phyloP scores from a whole-genome alignment of 2,888 invertebrate genomes.

The Sisyra terminalis region DNA sequence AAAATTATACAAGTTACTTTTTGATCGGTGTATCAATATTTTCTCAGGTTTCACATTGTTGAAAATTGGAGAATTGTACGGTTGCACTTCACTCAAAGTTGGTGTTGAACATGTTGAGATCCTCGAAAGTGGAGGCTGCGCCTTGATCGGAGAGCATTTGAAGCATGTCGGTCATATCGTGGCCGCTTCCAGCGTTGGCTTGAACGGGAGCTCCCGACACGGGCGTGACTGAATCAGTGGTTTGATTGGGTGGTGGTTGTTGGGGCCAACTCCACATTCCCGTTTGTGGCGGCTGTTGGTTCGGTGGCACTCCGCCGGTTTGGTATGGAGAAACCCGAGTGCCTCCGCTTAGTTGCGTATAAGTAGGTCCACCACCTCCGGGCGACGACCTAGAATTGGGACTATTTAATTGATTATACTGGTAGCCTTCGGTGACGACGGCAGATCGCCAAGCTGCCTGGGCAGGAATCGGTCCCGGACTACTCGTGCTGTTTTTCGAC shows the following conservation, averaged over 20 bases:
- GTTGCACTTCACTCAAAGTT: conserved; percentile 42
- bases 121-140: conserved; percentile 70
- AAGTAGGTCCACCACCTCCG: conserved; percentile 37
- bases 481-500: conserved; percentile 49
- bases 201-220: conserved; percentile 22
- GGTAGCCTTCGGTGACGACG: conserved; percentile 53
- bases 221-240: conserved; percentile 17
- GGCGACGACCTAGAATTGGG: conserved; percentile 7
- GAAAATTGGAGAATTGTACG: too few species aligned
- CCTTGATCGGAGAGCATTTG: conserved; percentile 77
- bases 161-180: conserved; percentile 81
- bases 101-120: conserved; percentile 80
- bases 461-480: conserved; percentile 52
- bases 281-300: conserved; percentile 21
- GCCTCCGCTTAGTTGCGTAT: conserved; percentile 60
- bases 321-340: conserved; percentile 27
- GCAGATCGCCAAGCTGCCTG: conserved; percentile 48
- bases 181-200: conserved; percentile 32
- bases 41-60: too few species aligned
- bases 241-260: conserved; percentile 2
- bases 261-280: conserved; percentile 17
- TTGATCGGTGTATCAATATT: too few species aligned
- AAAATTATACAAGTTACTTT: too few species aligned
- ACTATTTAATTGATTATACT: conserved; percentile 31
- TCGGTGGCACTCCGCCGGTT: conserved; percentile 15